These are phyloP conservation scores for Anarrhichthys ocellatus DNA, from an alignment of 2,113 vertebrate genomes.

Conservation along the genomic window DNA sequence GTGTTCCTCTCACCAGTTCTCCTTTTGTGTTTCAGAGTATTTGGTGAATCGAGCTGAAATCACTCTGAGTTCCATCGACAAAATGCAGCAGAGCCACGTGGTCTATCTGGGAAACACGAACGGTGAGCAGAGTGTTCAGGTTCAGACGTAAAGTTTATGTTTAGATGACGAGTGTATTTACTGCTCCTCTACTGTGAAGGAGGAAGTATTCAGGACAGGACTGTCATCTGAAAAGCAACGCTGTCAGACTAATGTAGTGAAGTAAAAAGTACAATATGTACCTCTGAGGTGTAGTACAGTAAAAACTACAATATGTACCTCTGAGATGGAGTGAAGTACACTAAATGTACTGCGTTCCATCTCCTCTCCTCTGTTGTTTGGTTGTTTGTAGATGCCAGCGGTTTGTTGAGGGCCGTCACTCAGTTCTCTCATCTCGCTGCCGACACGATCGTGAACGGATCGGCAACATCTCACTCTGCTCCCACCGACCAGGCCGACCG, in stretches of 20 bases:
- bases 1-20: background rate
- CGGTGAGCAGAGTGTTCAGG: constrained; percentile 75
- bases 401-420: constrained; percentile 86
- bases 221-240: too few relatives aligned
- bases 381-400: constrained; percentile 80
- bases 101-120: constrained; percentile 80
- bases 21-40: constrained; percentile 85
- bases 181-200: too few relatives aligned
- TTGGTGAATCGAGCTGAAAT: constrained; percentile 87
- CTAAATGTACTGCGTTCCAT: too few relatives aligned
- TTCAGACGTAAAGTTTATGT: background rate
- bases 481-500: constrained; percentile 90
- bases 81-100: constrained; percentile 83
- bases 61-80: constrained; percentile 84
- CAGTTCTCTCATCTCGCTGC: constrained; percentile 91
- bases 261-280: too few relatives aligned
- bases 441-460: constrained; percentile 90
- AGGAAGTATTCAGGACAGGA: too few relatives aligned
- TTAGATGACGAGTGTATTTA: background rate
- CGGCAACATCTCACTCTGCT: constrained; percentile 87
- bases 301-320: too few relatives aligned
- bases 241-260: too few relatives aligned
- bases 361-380: background rate
- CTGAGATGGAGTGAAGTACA: too few relatives aligned
- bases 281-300: too few relatives aligned